phyloP scores from a whole-genome alignment of 2,797 vertebrate genomes.

The Bradypus variegatus region DNA sequence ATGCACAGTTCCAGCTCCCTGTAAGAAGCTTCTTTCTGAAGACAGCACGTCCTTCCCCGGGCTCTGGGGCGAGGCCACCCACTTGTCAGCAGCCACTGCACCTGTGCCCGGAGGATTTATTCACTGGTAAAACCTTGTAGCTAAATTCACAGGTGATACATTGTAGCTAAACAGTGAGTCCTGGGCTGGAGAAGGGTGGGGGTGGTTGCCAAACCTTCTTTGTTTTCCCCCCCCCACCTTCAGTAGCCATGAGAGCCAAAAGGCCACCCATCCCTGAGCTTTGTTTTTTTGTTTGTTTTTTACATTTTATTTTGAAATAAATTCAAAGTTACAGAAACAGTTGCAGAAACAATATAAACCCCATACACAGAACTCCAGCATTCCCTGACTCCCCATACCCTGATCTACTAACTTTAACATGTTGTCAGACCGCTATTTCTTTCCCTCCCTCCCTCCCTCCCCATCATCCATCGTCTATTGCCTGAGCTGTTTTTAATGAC shows the following conservation, averaged over 20 bases:
- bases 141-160: rapidly evolving
- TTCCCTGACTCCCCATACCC: too few species aligned
- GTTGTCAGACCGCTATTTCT: too few species aligned
- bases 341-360: too few species aligned
- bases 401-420: too few species aligned
- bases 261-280: rapidly evolving
- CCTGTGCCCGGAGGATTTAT: not conserved
- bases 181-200: not conserved
- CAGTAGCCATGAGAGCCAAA: rapidly evolving
- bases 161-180: rapidly evolving
- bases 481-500: too few species aligned
- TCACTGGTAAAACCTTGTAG: rapidly evolving
- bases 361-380: too few species aligned
- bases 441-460: too few species aligned
- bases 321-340: too few species aligned
- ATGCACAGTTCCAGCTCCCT: not conserved
- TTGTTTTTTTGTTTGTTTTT: too few species aligned
- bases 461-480: too few species aligned
- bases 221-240: rapidly evolving
- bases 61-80: not conserved
- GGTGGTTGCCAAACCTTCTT: rapidly evolving
- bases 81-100: not conserved
- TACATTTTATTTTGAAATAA: too few species aligned
- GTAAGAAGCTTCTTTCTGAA: rapidly evolving
- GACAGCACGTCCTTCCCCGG: too few species aligned